Conservation (phyloP, 2,888 invertebrate species). For the Temnothorax unifasciatus region DNA sequence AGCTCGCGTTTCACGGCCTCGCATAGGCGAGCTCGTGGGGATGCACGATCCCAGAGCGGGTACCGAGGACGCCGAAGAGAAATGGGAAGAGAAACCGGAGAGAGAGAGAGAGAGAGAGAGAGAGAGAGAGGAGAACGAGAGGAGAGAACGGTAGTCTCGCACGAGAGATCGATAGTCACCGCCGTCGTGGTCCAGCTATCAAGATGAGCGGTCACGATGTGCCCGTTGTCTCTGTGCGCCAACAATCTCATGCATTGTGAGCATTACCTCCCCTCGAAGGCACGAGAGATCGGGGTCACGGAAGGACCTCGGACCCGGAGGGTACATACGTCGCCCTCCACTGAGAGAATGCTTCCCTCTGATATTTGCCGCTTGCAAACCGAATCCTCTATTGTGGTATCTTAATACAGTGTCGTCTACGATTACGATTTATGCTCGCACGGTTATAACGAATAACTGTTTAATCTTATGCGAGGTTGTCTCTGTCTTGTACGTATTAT, state of each 20-base stretch:
- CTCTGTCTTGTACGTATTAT: neutral
- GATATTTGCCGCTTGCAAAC: slow-evolving; percentile 50
- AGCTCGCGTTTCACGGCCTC: slow-evolving; percentile 67
- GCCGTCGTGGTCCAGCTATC: slow-evolving; percentile 36
- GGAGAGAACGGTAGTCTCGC: neutral
- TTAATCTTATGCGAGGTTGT: neutral
- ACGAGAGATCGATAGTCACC: slow-evolving; percentile 41
- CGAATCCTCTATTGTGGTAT: slow-evolving; percentile 13
- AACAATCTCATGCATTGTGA: slow-evolving; percentile 71
- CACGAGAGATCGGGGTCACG: slow-evolving; percentile 44
- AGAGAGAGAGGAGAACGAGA: no score
- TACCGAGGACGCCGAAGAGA: neutral
- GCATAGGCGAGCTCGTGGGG: slow-evolving; percentile 14
- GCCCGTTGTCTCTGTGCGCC: slow-evolving; percentile 60
- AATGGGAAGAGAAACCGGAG: neutral
- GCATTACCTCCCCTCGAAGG: slow-evolving; percentile 55
- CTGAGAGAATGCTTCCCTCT: slow-evolving; percentile 43
- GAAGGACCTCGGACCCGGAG: slow-evolving; percentile 39
- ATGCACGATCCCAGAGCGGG: slow-evolving; percentile 6
- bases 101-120: neutral
- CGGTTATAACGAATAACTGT: neutral
- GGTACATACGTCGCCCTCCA: slow-evolving; percentile 18
- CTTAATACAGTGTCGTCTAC: slow-evolving; percentile 20
- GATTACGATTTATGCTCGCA: slow-evolving; percentile 54
- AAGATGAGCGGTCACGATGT: slow-evolving; percentile 59